Evolutionary conservation across 1,140 invertebrate genomes (phyloP).

Genomic region (Heterodera schachtii): DNA sequence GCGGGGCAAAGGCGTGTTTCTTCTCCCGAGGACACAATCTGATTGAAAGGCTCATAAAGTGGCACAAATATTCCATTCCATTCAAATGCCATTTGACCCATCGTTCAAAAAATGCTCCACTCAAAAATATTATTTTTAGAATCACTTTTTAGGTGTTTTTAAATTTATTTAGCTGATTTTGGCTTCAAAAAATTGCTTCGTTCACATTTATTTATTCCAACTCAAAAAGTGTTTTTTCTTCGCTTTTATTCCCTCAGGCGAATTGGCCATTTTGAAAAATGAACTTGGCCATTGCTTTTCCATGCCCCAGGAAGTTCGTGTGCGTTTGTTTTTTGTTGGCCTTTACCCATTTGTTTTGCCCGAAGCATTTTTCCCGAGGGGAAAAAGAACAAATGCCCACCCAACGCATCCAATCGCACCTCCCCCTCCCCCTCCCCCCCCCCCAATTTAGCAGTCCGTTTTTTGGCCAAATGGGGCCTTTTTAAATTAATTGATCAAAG

Average conservation of each 20-base stretch:
- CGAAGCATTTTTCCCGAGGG: neutral
- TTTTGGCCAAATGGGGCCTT: neutral
- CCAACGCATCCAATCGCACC: neutral
- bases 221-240: too few species aligned
- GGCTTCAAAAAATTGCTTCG: too few species aligned
- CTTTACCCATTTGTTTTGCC: neutral
- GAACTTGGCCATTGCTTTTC: neutral
- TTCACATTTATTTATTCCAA: too few species aligned
- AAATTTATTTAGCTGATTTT: too few species aligned
- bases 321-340: neutral
- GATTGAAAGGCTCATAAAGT: neutral
- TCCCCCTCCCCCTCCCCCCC: too few species aligned
- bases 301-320: neutral
- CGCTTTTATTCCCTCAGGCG: too few species aligned
- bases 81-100: neutral
- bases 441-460: neutral
- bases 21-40: neutral
- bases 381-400: neutral
- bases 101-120: neutral
- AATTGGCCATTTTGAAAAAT: neutral
- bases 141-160: too few species aligned
- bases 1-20: neutral
- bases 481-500: neutral
- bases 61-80: neutral
- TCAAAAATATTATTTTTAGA: neutral